Conservation (phyloP, 2,113 vertebrate genomes). For the Lagopus leucura region DNA sequence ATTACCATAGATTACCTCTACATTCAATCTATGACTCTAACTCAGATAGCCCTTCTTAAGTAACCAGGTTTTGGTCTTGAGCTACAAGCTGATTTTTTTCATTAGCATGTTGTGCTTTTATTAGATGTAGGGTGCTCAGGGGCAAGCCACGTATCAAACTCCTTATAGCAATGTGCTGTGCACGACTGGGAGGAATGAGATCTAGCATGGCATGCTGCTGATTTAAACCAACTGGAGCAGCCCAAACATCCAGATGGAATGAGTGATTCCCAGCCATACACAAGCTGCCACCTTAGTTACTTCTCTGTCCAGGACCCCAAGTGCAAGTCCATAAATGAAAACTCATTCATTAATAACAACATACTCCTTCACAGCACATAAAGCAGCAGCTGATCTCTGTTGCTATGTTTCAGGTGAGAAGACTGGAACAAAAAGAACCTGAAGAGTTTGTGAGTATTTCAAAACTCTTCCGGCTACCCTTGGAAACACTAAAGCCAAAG, state of each 20-base stretch:
- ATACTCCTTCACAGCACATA: accelerated
- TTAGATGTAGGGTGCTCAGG: neutral
- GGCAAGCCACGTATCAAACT: neutral
- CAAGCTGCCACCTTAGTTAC: neutral
- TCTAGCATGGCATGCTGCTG: neutral
- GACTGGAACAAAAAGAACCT: neutral
- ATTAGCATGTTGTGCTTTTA: too few species aligned
- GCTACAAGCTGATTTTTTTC: neutral
- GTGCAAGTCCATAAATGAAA: accelerated
- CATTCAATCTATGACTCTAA: neutral
- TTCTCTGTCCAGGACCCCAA: neutral
- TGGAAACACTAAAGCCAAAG: neutral
- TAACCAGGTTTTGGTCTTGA: neutral
- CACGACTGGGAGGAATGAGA: neutral
- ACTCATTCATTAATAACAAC: neutral
- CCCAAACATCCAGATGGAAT: neutral
- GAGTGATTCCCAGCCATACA: neutral
- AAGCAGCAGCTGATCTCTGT: neutral
- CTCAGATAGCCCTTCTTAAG: neutral
- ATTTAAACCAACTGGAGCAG: neutral
- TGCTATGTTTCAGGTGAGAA: neutral
- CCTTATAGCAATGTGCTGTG: neutral
- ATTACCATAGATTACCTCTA: neutral
- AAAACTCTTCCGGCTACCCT: neutral
- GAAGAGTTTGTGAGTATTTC: neutral